Percentiles rank a stretch among this genome's conserved stretches.
Conservation (phyloP, 2,888 invertebrate genomes). For the Priocnemis perturbator region DNA sequence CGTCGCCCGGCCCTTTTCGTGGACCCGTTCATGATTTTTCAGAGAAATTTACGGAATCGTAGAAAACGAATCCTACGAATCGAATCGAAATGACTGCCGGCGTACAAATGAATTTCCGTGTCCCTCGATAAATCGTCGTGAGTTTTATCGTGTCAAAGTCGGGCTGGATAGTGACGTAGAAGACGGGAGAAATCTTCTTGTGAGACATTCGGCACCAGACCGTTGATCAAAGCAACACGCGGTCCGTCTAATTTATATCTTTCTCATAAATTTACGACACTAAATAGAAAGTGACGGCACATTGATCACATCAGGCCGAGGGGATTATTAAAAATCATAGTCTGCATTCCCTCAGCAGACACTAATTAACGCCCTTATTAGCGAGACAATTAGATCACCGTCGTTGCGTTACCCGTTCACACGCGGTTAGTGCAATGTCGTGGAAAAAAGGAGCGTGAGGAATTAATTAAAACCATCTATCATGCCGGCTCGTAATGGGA, state of each 20-base stretch:
- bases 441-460: conserved; percentile 43
- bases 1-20: background rate
- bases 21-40: too few species aligned
- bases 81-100: too few species aligned
- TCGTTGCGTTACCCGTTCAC: conserved; percentile 40
- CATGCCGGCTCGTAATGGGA: conserved; percentile 43
- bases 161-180: too few species aligned
- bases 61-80: too few species aligned
- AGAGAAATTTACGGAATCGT: too few species aligned
- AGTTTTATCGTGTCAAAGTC: too few species aligned
- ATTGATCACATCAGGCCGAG: conserved; percentile 2
- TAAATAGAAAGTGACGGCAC: conserved; percentile 15
- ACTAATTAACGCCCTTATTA: conserved; percentile 43
- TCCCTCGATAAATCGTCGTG: too few species aligned
- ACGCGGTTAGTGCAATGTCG: conserved; percentile 29
- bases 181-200: too few species aligned
- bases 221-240: background rate
- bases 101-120: too few species aligned
- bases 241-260: conserved; percentile 1
- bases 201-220: too few species aligned
- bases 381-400: conserved; percentile 51
- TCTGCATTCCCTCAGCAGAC: conserved; percentile 9
- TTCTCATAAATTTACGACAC: conserved; percentile 10
- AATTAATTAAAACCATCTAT: conserved; percentile 56
- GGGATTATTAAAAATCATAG: conserved; percentile 1